Base-by-base conservation (phyloP, 2,888 invertebrate species). In the Stenoptilia bipunctidactyla region DNA sequence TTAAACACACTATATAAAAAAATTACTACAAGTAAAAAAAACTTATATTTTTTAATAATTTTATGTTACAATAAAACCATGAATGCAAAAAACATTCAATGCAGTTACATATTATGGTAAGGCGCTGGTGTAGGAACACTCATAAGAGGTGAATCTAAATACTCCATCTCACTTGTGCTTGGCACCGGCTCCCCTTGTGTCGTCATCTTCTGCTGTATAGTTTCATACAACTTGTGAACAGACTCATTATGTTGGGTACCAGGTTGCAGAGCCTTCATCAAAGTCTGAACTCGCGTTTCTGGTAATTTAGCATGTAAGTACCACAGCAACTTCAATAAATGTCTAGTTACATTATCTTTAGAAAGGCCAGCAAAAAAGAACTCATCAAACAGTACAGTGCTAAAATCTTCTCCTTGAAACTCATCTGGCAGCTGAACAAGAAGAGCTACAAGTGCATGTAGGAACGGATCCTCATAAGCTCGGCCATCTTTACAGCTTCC, bases 301-400 rank as follows among this genome's bases (percentile, higher is more conserved):
- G 96, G 95, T 42, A 97, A 70, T 68, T 94, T 94, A 13, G 90
- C 90, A 70, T 96, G 90, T 46, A 96, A 90, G 62, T 95, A 95
- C 94, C 95, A 97, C 27, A 97, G 72, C 37, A 98, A 82, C 64
- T 97, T 94, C 36, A 97, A 73, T 60, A 97, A 86, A 82, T 98
- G 98, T 38, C 96, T 87, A 2, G 93, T 92, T 0, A 97, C 96
- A 84, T 96, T 97, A 59, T 97, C 97, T 46, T 93, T 89, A 1
- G 91, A 89, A 13, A 97, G 82, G 0, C 94, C 94, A 41, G 96
- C 95, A 70, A 96, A 92, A 58, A 98, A 92, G 69, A 97, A 97
- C 67, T 97, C 96, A 71, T 97, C 97, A 77, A 98, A 97, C 34
- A 98, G 88, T 1, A 94, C 94, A 1, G 96, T 96, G 71, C 96